Conservation (phyloP, 37 sponge, comb jelly and placozoan species). For the Bolinopsis microptera region DNA sequence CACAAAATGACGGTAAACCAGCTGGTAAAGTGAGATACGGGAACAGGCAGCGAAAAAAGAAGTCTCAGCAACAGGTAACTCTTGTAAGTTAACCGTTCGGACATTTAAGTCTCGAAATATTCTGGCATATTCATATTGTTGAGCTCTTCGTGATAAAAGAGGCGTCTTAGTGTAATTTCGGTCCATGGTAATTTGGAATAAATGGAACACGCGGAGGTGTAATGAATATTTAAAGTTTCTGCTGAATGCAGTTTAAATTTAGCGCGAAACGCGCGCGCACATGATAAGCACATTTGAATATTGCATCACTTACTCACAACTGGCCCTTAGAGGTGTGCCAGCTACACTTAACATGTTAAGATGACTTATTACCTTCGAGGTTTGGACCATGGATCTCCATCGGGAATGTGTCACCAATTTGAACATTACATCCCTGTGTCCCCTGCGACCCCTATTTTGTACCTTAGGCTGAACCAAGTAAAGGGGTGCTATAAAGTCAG, state of each 20-base stretch:
- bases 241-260: background rate
- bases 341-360: too few relatives aligned
- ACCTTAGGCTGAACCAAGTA: too few relatives aligned
- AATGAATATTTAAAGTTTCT: background rate
- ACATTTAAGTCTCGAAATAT: background rate
- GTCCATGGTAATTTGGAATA: background rate
- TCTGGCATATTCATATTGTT: background rate
- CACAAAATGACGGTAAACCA: background rate
- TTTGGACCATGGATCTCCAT: too few relatives aligned
- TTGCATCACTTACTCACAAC: background rate
- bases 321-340: too few relatives aligned
- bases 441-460: too few relatives aligned
- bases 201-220: background rate
- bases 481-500: too few relatives aligned
- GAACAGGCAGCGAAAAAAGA: constrained; percentile 53
- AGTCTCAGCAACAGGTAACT: constrained; percentile 20
- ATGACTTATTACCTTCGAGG: too few relatives aligned
- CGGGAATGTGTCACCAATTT: too few relatives aligned
- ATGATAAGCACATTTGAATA: background rate
- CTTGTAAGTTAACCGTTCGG: background rate
- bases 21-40: constrained; percentile 60
- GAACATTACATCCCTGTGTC: too few relatives aligned
- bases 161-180: background rate
- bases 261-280: background rate
- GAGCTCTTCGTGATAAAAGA: background rate